Conservation (phyloP, 2,888 invertebrate genomes). For the Microctonus hyperodae region DNA sequence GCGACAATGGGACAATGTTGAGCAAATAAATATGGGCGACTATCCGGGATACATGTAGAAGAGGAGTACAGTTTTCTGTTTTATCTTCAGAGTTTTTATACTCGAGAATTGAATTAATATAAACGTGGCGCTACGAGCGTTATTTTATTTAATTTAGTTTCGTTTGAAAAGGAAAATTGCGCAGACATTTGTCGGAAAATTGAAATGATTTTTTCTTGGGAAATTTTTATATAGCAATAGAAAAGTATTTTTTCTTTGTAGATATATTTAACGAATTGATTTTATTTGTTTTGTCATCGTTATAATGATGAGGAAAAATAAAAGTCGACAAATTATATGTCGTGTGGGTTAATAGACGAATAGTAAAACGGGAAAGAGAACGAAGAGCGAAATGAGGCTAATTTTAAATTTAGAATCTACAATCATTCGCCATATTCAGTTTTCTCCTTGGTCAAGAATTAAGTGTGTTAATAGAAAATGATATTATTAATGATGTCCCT, state of each 20-base stretch:
- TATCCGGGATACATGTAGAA: too few relatives aligned
- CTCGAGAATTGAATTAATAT: neutral
- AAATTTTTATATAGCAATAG: neutral
- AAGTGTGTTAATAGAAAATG: constrained; percentile 17
- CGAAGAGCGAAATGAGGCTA: constrained; percentile 12
- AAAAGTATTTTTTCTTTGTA: too few relatives aligned
- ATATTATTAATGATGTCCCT: constrained; percentile 24
- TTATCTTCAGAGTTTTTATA: neutral
- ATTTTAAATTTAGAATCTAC: constrained; percentile 26
- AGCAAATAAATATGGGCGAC: neutral
- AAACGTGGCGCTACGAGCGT: neutral
- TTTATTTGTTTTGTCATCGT: too few relatives aligned
- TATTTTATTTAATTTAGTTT: too few relatives aligned
- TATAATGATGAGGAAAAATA: too few relatives aligned
- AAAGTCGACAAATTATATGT: too few relatives aligned
- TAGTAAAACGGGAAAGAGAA: constrained; percentile 21
- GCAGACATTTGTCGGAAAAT: neutral
- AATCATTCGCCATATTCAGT: constrained; percentile 21
- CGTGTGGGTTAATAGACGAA: too few relatives aligned
- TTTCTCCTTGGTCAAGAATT: constrained; percentile 1
- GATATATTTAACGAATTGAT: too few relatives aligned
- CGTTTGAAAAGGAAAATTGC: neutral
- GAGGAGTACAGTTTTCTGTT: neutral
- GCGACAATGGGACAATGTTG: neutral
- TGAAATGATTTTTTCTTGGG: neutral